phyloP scores from a whole-genome alignment of 2,797 vertebrate species.

The Sitta carolinensis region DNA sequence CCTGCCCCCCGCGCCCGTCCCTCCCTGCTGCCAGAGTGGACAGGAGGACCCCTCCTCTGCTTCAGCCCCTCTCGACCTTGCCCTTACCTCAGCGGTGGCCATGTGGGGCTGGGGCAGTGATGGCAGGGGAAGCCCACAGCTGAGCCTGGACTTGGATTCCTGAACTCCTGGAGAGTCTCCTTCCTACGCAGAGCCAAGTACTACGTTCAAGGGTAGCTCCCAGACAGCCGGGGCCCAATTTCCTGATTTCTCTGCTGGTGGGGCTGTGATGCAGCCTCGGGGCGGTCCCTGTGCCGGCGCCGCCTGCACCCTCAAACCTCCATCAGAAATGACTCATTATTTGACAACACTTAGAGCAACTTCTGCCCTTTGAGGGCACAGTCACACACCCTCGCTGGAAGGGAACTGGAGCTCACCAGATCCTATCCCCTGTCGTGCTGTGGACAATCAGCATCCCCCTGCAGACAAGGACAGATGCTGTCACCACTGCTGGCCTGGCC shows the following conservation, averaged over 20 bases:
- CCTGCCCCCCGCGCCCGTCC: accelerated
- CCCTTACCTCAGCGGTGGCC: neutral
- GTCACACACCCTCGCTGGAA: neutral
- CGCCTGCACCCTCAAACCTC: neutral
- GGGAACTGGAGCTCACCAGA: neutral
- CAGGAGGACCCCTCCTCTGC: accelerated
- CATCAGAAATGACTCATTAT: constrained; percentile 16
- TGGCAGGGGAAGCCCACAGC: neutral
- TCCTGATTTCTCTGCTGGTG: constrained; percentile 31
- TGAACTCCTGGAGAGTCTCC: neutral
- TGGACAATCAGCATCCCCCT: accelerated
- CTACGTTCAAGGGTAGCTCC: neutral
- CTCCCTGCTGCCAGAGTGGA: neutral
- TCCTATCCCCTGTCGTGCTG: neutral
- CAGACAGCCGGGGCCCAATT: neutral
- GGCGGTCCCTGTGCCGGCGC: neutral
- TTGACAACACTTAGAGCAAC: neutral
- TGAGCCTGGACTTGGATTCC: neutral
- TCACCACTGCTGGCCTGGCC: neutral
- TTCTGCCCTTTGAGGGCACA: neutral
- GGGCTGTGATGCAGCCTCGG: neutral
- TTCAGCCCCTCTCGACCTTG: accelerated
- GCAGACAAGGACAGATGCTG: neutral
- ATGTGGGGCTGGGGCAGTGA: neutral
- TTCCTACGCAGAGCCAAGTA: neutral